Evolutionary conservation across 2,888 invertebrate genomes (phyloP).

Genomic region (Lasioglossum figueresi): DNA sequence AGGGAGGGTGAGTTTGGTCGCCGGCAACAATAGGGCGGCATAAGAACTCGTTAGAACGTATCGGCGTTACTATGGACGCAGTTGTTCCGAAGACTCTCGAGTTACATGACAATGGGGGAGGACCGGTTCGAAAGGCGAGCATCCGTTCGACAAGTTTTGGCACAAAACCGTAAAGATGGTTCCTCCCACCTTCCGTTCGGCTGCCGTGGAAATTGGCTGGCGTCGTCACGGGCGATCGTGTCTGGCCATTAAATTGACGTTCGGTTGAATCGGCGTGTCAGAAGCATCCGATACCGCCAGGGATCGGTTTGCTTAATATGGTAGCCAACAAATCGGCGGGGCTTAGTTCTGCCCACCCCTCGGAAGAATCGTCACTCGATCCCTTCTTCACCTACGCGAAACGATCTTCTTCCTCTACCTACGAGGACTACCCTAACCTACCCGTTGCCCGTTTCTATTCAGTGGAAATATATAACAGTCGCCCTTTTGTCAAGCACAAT

Average conservation of each 20-base stretch:
- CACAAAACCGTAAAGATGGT: constrained; percentile 14
- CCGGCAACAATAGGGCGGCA: constrained; percentile 30
- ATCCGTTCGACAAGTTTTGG: constrained; percentile 22
- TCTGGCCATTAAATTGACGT: constrained; percentile 71
- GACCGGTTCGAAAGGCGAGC: constrained; percentile 26
- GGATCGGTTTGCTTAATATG: constrained; percentile 62
- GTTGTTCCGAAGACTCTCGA: constrained; percentile 23
- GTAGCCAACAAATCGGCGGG: constrained; percentile 31
- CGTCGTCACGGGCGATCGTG: constrained; percentile 29
- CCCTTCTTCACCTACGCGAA: neutral
- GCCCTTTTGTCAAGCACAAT: constrained; percentile 71
- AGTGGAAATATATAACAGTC: constrained; percentile 61
- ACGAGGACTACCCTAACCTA: neutral
- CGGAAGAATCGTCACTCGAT: constrained; percentile 41
- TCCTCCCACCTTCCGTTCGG: neutral
- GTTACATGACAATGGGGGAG: constrained; percentile 30
- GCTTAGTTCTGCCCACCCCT: constrained; percentile 7
- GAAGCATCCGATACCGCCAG: constrained; percentile 62
- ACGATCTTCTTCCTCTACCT: neutral
- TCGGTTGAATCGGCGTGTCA: constrained; percentile 72
- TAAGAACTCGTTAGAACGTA: constrained; percentile 52
- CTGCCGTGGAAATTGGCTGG: constrained; percentile 30
- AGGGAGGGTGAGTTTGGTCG: constrained; percentile 15
- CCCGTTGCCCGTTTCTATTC: constrained; percentile 33
- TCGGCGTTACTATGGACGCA: constrained; percentile 14